phyloP scores from a whole-genome alignment of 2,888 invertebrate species.

The Ganaspis brasiliensis region DNA sequence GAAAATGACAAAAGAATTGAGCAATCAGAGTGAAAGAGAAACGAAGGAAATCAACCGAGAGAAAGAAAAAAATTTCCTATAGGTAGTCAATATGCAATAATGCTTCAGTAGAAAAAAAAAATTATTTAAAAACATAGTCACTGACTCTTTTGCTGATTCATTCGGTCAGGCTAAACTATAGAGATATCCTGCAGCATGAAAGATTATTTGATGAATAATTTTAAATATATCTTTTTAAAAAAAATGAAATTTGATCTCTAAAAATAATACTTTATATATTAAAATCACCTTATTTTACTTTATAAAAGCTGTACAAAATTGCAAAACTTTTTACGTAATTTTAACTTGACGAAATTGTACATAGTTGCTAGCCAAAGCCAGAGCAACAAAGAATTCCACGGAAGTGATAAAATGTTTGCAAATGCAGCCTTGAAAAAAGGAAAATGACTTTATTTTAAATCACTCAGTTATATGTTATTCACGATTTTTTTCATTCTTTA shows the following conservation, averaged over 20 bases:
- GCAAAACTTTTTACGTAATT: conserved; percentile 3
- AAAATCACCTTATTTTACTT: too few species aligned
- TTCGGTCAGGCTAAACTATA: neutral
- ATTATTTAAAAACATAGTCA: conserved; percentile 1
- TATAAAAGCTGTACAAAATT: too few species aligned
- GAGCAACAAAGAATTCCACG: conserved; percentile 27
- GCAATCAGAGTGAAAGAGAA: conserved; percentile 13
- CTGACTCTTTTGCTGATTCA: conserved; percentile 6
- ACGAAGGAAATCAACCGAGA: conserved; percentile 5
- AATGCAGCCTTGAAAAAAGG: conserved; percentile 5
- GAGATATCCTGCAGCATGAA: neutral
- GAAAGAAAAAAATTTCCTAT: neutral
- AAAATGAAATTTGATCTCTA: too few species aligned
- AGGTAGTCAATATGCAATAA: conserved; percentile 14
- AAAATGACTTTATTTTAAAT: conserved; percentile 20
- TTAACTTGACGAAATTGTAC: neutral
- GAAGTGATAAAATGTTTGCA: conserved; percentile 32
- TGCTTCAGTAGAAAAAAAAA: neutral
- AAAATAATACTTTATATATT: neutral
- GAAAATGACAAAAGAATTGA: conserved; percentile 30
- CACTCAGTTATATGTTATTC: neutral
- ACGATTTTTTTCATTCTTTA: neutral
- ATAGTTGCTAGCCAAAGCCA: neutral
- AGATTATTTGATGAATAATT: too few species aligned
- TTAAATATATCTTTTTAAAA: too few species aligned